phyloP scores from a whole-genome alignment of 2,888 invertebrate genomes.

The Lasioglossum calceatum region DNA sequence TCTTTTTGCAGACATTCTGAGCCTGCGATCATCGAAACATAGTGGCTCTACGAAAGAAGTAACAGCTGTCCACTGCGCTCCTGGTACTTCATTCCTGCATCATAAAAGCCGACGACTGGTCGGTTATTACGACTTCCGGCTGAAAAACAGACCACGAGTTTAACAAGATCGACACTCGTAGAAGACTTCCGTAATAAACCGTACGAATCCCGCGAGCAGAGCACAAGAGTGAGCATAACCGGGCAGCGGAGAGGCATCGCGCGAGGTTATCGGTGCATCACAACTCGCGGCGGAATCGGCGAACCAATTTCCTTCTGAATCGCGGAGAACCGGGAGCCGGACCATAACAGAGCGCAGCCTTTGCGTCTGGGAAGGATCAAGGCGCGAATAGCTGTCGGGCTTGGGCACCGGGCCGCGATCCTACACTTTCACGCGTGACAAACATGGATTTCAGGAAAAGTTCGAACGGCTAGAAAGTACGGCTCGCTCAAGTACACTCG shows the following conservation, averaged over 20 bases:
- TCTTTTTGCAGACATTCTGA: too few relatives aligned
- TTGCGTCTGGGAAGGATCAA: background rate
- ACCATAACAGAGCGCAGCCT: background rate
- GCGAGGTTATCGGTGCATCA: background rate
- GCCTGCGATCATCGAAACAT: too few relatives aligned
- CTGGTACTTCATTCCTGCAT: background rate
- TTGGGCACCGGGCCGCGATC: background rate
- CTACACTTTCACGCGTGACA: constrained; percentile 46
- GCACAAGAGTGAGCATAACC: background rate
- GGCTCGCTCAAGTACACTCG: background rate
- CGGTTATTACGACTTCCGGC: background rate
- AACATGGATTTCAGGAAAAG: constrained; percentile 46
- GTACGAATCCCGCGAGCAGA: background rate
- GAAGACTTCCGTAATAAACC: background rate
- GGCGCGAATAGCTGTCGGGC: background rate
- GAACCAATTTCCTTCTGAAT: background rate
- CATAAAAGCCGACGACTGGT: background rate
- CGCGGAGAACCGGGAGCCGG: background rate
- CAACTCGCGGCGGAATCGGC: background rate
- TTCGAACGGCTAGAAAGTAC: constrained; percentile 42
- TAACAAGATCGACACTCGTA: background rate
- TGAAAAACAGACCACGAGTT: background rate
- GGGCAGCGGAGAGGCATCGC: background rate
- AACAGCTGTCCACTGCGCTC: background rate
- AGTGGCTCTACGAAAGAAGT: background rate